Evolutionary conservation across 2,113 vertebrate species (phyloP).

Genomic region (Myrmecophaga tridactyla): DNA sequence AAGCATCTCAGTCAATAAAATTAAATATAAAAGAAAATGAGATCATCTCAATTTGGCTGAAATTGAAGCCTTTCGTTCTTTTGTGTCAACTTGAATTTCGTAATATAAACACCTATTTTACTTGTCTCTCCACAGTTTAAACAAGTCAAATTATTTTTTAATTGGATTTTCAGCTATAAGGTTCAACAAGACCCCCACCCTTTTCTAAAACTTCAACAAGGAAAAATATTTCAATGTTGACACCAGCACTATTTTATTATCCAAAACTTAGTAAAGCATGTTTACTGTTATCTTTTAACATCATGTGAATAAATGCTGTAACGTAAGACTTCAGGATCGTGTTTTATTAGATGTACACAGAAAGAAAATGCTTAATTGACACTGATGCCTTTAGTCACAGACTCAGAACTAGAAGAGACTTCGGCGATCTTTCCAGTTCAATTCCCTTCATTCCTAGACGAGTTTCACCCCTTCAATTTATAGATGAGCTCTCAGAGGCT

Average conservation of each 20-base stretch:
- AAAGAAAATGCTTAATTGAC: conserved; percentile 46
- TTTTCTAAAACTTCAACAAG: conserved; percentile 42
- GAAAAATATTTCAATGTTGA: conserved; percentile 24
- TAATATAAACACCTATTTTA: conserved; percentile 80
- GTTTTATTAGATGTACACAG: conserved; percentile 54
- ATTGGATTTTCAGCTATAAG: conserved; percentile 54
- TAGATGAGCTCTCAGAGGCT: not conserved
- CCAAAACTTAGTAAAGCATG: conserved; percentile 34
- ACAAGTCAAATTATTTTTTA: conserved; percentile 61
- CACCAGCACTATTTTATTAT: conserved; percentile 37
- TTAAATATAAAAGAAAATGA: conserved; percentile 69
- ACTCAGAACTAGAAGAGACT: conserved; percentile 3
- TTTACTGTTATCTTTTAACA: conserved; percentile 53
- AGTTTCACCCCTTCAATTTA: too few species aligned
- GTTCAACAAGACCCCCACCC: conserved; percentile 37
- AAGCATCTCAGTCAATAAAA: conserved; percentile 76
- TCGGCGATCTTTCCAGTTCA: not conserved
- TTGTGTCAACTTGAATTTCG: conserved; percentile 78
- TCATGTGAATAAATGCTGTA: conserved; percentile 17
- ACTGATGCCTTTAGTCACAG: not conserved
- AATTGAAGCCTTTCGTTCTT: conserved; percentile 79
- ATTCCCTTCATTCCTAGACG: not conserved
- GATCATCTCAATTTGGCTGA: conserved; percentile 70
- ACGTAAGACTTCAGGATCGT: conserved; percentile 14
- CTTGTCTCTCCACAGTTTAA: conserved; percentile 61